These are phyloP conservation scores for Hartigia nigra DNA, from an alignment of 2,888 invertebrate genomes.

Conservation along the genomic window DNA sequence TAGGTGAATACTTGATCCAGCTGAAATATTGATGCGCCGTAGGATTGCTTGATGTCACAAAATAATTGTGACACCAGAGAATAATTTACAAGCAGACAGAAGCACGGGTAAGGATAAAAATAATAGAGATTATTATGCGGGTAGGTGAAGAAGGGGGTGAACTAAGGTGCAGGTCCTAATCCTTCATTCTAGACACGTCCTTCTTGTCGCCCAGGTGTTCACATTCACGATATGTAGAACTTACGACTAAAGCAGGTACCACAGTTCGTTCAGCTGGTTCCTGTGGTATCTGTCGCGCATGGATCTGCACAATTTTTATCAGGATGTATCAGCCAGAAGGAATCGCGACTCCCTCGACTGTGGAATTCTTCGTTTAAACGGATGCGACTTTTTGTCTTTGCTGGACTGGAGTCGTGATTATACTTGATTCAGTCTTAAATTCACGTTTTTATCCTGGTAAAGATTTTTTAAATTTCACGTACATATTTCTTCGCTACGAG, in stretches of 20 bases:
- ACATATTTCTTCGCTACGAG: background rate
- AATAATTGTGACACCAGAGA: background rate
- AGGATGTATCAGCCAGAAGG: constrained; percentile 12
- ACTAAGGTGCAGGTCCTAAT: constrained; percentile 14
- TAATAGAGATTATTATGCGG: background rate
- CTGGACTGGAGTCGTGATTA: background rate
- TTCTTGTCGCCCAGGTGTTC: background rate
- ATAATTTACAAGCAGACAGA: background rate
- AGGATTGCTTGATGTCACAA: constrained; percentile 18
- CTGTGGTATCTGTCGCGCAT: constrained; percentile 20
- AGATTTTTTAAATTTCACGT: background rate
- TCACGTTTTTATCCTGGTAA: background rate
- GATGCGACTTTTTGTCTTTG: background rate
- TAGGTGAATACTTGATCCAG: background rate
- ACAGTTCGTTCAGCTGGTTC: constrained; percentile 1
- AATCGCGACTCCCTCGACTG: constrained; percentile 16
- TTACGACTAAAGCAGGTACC: background rate
- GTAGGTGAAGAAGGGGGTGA: background rate
- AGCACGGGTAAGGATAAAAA: background rate
- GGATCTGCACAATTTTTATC: constrained; percentile 15
- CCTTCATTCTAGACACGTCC: constrained; percentile 32
- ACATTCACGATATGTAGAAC: background rate
- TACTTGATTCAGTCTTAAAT: background rate
- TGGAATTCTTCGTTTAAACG: background rate
- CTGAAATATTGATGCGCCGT: constrained; percentile 30